Base-by-base conservation (phyloP, 1,140 invertebrate genomes). In the Drosophila busckii region DNA sequence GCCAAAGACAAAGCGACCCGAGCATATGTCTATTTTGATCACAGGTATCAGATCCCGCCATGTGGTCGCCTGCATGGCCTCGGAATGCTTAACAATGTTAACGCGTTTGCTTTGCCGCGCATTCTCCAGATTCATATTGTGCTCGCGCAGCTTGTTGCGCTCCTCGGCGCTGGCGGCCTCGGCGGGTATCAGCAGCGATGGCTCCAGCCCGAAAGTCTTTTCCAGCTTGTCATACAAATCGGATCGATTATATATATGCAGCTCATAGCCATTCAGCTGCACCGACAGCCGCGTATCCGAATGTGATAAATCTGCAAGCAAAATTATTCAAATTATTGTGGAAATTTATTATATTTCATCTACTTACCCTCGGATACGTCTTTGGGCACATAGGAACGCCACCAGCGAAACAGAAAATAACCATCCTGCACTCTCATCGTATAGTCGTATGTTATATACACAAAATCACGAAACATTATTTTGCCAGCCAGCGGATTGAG, bases 11-110 rank as follows among this genome's bases (percentile, higher is more conserved):
- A 98, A 89, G 55, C 97, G 92, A 38, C 96, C 96, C 91, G 95
- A 93, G 49, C 93, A 94, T 31, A 99, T 92, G 84, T 99, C 97
- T 29, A 98, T 89, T 90, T 98, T 99, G 46, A 98, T 98, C 16
- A 98, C 96, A 34, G 98, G 98, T 82, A 99, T 96, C 34, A 99
- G 90, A 89, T 98, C 96, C 68, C 97, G 90, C 96, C 98, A 98
- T 2, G 95, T 96, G 65, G 94, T 90, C 0, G 93, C 93, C 88
- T 94, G 93, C 20, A 93, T 93, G 2, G 92, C 91, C 71, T 93
- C 93, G 1, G 93, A 92, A 48, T 92, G 89, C 41, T 93, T 92
- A 7, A 92, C 91, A 10, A 60, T 84, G 16, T 86, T 71, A 7
- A 80, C 78, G 10, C 78, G 70, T 38, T 90, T 90, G 61, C 91